These are phyloP conservation scores for Gavialis gangeticus DNA, from an alignment of 2,113 vertebrate genomes.

Conservation along the genomic window DNA sequence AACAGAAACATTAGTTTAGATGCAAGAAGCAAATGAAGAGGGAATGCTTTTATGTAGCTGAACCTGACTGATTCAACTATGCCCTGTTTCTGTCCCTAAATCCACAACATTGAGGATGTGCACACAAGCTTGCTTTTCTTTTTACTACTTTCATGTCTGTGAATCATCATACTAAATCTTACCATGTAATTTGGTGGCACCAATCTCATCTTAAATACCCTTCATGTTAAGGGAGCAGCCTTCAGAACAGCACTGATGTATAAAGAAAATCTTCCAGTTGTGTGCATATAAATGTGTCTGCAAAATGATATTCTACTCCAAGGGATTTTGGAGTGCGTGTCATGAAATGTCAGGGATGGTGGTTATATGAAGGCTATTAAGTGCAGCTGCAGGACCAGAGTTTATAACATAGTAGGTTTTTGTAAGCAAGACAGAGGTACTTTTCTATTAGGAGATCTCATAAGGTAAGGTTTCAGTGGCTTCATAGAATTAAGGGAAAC, in stretches of 20 bases:
- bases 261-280: neutral
- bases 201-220: neutral
- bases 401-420: neutral
- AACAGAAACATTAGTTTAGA: neutral
- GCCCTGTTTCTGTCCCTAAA: neutral
- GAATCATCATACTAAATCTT: neutral
- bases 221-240: neutral
- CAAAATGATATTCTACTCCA: accelerated
- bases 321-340: accelerated
- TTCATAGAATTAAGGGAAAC: neutral
- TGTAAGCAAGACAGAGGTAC: neutral
- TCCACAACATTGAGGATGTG: neutral
- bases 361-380: neutral
- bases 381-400: neutral
- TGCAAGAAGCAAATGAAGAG: neutral
- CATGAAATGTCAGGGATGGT: neutral
- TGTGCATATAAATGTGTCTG: accelerated
- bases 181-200: neutral
- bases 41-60: neutral
- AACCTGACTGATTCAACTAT: neutral
- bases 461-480: neutral
- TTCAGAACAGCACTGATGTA: neutral
- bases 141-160: accelerated
- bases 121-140: neutral
- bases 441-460: neutral